These are phyloP conservation scores for Himalopsyche tibetana DNA, from an alignment of 2,888 invertebrate genomes.

Conservation along the genomic window DNA sequence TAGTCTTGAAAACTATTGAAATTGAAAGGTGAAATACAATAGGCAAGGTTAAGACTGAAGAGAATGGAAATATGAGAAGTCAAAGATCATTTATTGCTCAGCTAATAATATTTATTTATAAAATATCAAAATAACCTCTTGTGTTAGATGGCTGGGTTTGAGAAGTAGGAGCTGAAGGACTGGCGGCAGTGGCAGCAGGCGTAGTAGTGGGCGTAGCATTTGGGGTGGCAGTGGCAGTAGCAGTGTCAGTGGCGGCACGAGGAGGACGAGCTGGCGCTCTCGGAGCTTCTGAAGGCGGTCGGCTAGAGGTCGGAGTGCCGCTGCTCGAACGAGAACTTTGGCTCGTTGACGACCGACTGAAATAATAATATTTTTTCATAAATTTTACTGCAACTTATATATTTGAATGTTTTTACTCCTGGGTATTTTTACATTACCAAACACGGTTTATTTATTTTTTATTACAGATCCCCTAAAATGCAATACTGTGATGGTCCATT, in stretches of 20 bases:
- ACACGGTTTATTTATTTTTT: too few relatives aligned
- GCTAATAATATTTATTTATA: too few relatives aligned
- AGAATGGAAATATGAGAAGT: too few relatives aligned
- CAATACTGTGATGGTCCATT: too few relatives aligned
- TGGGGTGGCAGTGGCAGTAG: slow-evolving; percentile 69
- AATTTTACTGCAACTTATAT: not conserved
- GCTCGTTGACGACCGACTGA: slow-evolving; percentile 70
- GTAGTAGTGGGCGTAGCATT: slow-evolving; percentile 67
- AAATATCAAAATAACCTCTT: slow-evolving; percentile 51
- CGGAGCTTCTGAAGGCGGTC: slow-evolving; percentile 69
- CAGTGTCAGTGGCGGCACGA: slow-evolving; percentile 66
- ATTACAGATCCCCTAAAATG: too few relatives aligned
- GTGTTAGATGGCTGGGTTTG: slow-evolving; percentile 57
- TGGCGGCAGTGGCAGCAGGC: slow-evolving; percentile 55
- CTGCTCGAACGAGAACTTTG: slow-evolving; percentile 75
- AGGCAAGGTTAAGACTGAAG: too few relatives aligned
- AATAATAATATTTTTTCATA: slow-evolving; percentile 45
- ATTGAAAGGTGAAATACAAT: too few relatives aligned
- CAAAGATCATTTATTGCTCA: too few relatives aligned
- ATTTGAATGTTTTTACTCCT: too few relatives aligned
- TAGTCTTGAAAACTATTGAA: too few relatives aligned
- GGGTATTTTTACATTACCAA: too few relatives aligned
- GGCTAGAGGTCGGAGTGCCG: slow-evolving; percentile 62
- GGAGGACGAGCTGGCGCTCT: slow-evolving; percentile 69
- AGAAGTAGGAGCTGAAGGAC: slow-evolving; percentile 58